A percentile compares a stretch with the other conserved stretches of the same genome.
These are phyloP conservation scores for Montipora capitata DNA, from an alignment of 92 coral and sea anemone genomes.

Conservation along the genomic window DNA sequence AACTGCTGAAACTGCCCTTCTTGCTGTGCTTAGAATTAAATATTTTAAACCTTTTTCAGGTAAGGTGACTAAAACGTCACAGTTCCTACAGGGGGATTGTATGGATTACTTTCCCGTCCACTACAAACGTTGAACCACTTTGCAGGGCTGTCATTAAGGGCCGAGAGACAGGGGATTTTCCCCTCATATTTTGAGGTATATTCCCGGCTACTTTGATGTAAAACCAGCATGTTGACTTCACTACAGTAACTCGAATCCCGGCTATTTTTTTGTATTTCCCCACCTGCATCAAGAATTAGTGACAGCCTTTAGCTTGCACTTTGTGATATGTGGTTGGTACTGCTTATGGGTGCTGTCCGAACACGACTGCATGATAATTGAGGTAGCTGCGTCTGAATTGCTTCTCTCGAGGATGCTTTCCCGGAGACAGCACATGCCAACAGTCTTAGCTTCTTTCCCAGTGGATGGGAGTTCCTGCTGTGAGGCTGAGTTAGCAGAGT, in stretches of 20 bases:
- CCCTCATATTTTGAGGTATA: too few species aligned
- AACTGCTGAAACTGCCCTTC: slow-evolving; percentile 69
- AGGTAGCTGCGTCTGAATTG: slow-evolving; percentile 43
- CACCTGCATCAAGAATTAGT: too few species aligned
- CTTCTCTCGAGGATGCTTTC: slow-evolving; percentile 53
- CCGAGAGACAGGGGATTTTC: too few species aligned
- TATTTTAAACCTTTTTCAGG: slow-evolving; percentile 48
- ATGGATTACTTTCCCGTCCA: slow-evolving; percentile 62
- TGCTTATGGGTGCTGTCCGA: slow-evolving; percentile 58
- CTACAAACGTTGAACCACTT: slow-evolving; percentile 49
- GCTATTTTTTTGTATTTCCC: too few species aligned
- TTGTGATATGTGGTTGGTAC: slow-evolving; percentile 46
- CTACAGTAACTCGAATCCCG: too few species aligned
- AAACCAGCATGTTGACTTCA: too few species aligned
- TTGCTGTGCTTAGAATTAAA: slow-evolving; percentile 64
- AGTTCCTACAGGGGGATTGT: slow-evolving; percentile 55
- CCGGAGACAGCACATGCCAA: slow-evolving; percentile 68
- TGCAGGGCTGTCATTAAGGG: neutral
- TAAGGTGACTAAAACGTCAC: slow-evolving; percentile 41
- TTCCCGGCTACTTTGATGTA: too few species aligned
- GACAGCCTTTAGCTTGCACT: slow-evolving; percentile 15
- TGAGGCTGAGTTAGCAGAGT: slow-evolving; percentile 40
- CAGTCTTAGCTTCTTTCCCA: slow-evolving; percentile 46
- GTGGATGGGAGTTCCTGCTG: slow-evolving; percentile 44
- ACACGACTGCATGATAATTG: slow-evolving; percentile 69